Evolutionary conservation across 1,140 invertebrate genomes (phyloP), one percentile per base, ranked within the genome.

Genomic region (Ptiloglossa arizonensis): DNA sequence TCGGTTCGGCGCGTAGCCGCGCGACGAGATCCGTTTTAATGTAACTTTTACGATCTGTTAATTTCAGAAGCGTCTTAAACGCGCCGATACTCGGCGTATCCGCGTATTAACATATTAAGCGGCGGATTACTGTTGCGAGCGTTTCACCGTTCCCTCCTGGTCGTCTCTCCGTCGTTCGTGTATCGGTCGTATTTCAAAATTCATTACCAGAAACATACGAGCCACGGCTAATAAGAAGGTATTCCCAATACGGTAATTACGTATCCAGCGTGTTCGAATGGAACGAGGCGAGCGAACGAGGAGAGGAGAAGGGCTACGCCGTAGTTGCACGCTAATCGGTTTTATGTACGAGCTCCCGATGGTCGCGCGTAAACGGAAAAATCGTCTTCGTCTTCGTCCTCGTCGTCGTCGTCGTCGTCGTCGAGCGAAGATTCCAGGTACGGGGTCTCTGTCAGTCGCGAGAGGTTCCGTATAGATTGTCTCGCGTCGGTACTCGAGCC

Each of bases 31-130:
- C 32, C 22, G 52, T 52, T 41, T 70, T 60, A 50, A 70, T 35
- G 74, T 48, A 62, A 22, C 41, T 70, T 83, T 83, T 79, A 83
- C 59, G 81, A 83, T 9, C 64, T 68, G 73, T 83, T 83, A 79
- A 52, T 79, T 62, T 63, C 59, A 24, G 29, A 57, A 56, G 64
- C 48, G 66, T 67, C 70, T 73, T 56, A 74, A 79, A 50, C 22
- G 22, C 48, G 29, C 11, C 38, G n/a, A 64, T 57, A 32, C 27
- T 22, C 35, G 17, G n/a, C 59, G 35, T 62, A 35, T 38, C 52
- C 38, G 17, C 32, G 52, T 41, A 66, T 83, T 57, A 74, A 78
- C 64, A 57, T 82, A 78, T 48, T 74, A 71, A 83, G 48, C 67
- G 19, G 62, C 35, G n/a, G 24, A 70, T 41, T 38, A 71, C 46